Base-by-base conservation (phyloP, 2,888 invertebrate genomes). In the Candidula unifasciata region DNA sequence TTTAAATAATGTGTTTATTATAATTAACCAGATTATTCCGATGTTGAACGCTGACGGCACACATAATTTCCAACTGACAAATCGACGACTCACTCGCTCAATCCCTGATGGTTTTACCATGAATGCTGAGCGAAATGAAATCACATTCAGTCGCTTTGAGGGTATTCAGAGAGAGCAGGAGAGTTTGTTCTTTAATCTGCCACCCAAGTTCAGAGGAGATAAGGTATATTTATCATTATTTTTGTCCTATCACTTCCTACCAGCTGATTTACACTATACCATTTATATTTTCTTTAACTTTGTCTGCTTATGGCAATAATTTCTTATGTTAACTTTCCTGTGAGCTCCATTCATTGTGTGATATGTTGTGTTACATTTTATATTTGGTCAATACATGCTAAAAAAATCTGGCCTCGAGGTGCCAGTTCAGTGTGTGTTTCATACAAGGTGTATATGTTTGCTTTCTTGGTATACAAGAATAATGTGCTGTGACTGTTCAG, bases 91-190 rank as follows among this genome's bases (percentile, higher is more conserved):
- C 85, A 89, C 90, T 64, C 89, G 90, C 57, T 88, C 89, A 66
- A 92, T 93, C 77, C 91, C 91, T 18, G 93, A 94, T 85, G 94
- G 94, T 24, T 92, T 94, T 82, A 88, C 85, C 10, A 90, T 93
- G 5, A 94, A 87, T 90, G 93, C 77, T 87, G 93, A 87, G 88
- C 94, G 84, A 92, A 95, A 90, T 91, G 95, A 90, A 87, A 89
- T 94, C 76, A 91, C 89, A 13, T 94, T 93, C 87, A 90, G 90
- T 69, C 87, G 88, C 57, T 93, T 94, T 87, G 80, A 89, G 66
- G 92, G 89, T 54, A 89, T 91, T 37, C 92, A 91, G 90, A 86
- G 88, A 85, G 92, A 90, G 82, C 87, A 89, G 66, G 92, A 91
- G 88, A 93, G 92, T 80, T 88, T 93, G 24, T 93, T 90, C 89